Evolutionary conservation across 2,888 invertebrate species (phyloP).

Genomic region (Drosophila neotestacea): DNA sequence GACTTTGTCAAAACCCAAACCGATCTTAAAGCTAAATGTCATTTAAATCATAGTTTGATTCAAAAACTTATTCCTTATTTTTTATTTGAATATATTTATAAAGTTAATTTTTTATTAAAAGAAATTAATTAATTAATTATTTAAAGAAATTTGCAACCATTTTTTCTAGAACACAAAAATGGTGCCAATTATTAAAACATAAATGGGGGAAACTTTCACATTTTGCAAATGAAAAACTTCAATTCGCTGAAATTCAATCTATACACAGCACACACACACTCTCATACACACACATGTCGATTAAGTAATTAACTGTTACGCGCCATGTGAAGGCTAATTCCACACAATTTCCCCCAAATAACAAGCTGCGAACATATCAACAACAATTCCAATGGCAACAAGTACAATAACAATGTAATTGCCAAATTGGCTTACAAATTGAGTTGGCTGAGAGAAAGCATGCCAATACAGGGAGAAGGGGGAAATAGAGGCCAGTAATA

Average conservation of each 20-base stretch:
- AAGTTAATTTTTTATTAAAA: too few species aligned
- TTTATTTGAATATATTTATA: too few species aligned
- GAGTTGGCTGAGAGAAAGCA: slow-evolving; percentile 4
- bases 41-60: too few species aligned
- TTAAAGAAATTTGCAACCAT: neutral
- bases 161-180: neutral
- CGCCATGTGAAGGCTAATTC: slow-evolving; percentile 31
- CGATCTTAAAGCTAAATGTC: too few species aligned
- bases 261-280: neutral
- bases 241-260: neutral
- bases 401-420: slow-evolving; percentile 7
- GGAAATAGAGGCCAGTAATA: neutral
- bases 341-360: slow-evolving; percentile 28
- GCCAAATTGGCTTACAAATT: slow-evolving; percentile 20
- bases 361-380: slow-evolving; percentile 38
- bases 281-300: slow-evolving; percentile 27
- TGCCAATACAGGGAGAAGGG: neutral
- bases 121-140: too few species aligned
- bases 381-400: slow-evolving; percentile 15
- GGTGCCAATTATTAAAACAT: too few species aligned
- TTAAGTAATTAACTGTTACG: slow-evolving; percentile 42
- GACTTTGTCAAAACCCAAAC: too few species aligned
- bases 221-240: neutral
- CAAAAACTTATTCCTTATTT: too few species aligned
- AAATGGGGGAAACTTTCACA: neutral